Percentiles rank a stretch among this genome's conserved stretches.
Conservation (phyloP, 2,888 invertebrate genomes). For the Caprella mutica region DNA sequence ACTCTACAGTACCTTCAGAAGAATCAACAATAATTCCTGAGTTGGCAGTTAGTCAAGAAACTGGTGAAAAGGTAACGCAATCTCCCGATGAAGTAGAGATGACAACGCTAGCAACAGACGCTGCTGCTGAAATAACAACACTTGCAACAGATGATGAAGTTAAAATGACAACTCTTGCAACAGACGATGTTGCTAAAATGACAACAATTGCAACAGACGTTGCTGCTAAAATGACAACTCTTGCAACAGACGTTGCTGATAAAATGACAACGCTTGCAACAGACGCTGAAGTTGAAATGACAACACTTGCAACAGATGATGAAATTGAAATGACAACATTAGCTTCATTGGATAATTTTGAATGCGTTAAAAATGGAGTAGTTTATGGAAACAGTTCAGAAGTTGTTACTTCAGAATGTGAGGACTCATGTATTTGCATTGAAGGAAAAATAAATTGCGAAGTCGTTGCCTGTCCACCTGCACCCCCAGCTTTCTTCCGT, state of each 20-base stretch:
- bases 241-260: background rate
- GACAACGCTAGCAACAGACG: background rate
- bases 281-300: background rate
- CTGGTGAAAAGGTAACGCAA: background rate
- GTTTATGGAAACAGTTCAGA: slow-evolving; percentile 9
- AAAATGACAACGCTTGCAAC: background rate
- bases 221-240: background rate
- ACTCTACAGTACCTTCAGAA: background rate
- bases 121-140: background rate
- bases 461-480: slow-evolving; percentile 15
- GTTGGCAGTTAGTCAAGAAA: background rate
- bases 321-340: background rate
- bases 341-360: background rate
- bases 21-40: background rate
- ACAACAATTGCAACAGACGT: background rate
- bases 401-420: slow-evolving; percentile 17
- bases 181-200: background rate
- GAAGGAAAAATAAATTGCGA: slow-evolving; percentile 26
- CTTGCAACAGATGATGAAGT: background rate
- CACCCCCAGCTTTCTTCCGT: slow-evolving; percentile 16
- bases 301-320: background rate
- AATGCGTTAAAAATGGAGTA: slow-evolving; percentile 8
- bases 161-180: background rate
- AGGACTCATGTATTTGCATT: slow-evolving; percentile 27
- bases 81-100: background rate